These are phyloP conservation scores for Lordiphosa fenestrarum DNA, from an alignment of 2,888 invertebrate genomes.

Conservation along the genomic window DNA sequence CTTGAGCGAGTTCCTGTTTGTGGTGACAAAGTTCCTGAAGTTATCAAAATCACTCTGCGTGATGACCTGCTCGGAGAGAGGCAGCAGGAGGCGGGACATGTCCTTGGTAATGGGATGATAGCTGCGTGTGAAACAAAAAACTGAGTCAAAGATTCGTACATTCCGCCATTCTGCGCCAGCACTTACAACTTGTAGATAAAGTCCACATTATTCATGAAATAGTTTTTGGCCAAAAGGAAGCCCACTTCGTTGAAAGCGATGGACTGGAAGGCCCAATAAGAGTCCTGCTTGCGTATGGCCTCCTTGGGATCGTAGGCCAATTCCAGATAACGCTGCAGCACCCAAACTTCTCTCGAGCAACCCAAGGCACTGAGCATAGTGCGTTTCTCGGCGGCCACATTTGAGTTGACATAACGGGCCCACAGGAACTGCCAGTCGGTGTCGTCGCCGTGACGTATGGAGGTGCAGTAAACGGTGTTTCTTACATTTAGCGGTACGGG, in stretches of 20 bases:
- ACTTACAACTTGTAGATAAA: slow-evolving; percentile 86
- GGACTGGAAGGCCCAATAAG: slow-evolving; percentile 83
- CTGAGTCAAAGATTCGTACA: too few relatives aligned
- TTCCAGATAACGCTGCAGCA: slow-evolving; percentile 83
- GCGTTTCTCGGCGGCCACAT: slow-evolving; percentile 85
- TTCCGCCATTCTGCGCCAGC: neutral
- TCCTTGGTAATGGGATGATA: slow-evolving; percentile 81
- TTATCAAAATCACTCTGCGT: slow-evolving; percentile 80
- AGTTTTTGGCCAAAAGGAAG: slow-evolving; percentile 86
- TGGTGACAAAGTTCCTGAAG: slow-evolving; percentile 82
- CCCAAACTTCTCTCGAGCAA: slow-evolving; percentile 82
- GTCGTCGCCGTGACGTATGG: slow-evolving; percentile 84
- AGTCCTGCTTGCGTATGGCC: slow-evolving; percentile 86
- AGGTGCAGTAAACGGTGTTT: slow-evolving; percentile 87
- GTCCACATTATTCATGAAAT: slow-evolving; percentile 84
- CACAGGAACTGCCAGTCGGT: slow-evolving; percentile 89
- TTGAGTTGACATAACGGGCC: slow-evolving; percentile 83
- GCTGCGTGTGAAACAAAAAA: slow-evolving; percentile 67
- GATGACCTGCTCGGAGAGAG: slow-evolving; percentile 81
- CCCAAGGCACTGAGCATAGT: slow-evolving; percentile 85
- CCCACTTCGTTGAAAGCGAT: slow-evolving; percentile 86
- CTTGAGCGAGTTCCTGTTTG: slow-evolving; percentile 83
- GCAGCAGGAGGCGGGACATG: slow-evolving; percentile 80
- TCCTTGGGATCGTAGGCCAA: slow-evolving; percentile 84
- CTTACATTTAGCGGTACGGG: slow-evolving; percentile 87